Evolutionary conservation across 2,113 vertebrate species (phyloP), one percentile per base, ranked within the genome.

Genomic region (Amia ocellicauda): DNA sequence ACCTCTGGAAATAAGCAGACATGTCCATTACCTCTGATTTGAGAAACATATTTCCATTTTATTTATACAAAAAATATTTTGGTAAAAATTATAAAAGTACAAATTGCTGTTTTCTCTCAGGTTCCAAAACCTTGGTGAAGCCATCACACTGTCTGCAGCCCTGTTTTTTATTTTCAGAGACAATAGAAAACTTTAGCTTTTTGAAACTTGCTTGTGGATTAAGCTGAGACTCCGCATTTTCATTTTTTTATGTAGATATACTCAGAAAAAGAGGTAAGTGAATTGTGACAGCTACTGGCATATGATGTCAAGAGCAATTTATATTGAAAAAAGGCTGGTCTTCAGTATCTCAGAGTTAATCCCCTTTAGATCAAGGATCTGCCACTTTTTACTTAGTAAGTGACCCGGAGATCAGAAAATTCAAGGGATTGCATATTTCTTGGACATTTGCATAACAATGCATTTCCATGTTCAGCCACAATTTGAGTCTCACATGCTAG

Each of bases 271-370:
- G 45, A 7, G 14, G n/a, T 47, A 5, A 47, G 13, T 17, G 45
- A 47, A 47, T 47, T 47, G 45, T 47, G 45, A 47, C 45, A 47
- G 45, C n/a, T 19, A 17, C 14, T 47, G 45, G 45, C 45, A 47
- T 11, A 47, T 19, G n/a, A 47, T 47, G 45, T 47, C 45, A 47
- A 47, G 45, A 47, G 9, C 45, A 47, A 47, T 47, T 19, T 3
- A 47, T 47, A 19, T 17, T 1, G 3, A 19, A 19, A 47, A 47
- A 47, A 36, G n/a, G 16, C 4, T 47, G 45, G 45, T 47, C 16
- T 17, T 47, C 45, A n/a, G 45, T 17, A 19, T 47, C 45, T 47
- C 16, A 47, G 5, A 47, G 45, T 47, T n/a, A 47, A 19, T n/a
- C 45, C 45, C 45, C n/a, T 7, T n/a, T 5, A 47, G 45, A 19